Conservation (phyloP, 2,888 invertebrate genomes). For the Arctia plantaginis region DNA sequence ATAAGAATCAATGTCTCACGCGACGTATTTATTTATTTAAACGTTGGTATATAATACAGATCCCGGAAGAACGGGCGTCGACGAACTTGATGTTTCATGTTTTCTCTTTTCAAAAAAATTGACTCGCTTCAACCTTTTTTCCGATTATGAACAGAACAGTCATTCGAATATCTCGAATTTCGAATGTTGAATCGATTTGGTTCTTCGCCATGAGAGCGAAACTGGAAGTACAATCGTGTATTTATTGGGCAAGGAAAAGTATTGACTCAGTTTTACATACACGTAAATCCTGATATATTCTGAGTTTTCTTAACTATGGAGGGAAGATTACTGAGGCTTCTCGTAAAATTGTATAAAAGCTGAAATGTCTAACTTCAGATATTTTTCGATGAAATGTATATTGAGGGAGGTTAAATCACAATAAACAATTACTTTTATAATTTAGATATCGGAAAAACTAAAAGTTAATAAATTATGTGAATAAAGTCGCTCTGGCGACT, state of each 20-base stretch:
- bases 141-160: slow-evolving; percentile 46
- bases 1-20: slow-evolving; percentile 86
- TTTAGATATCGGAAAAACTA: too few relatives aligned
- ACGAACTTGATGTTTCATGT: slow-evolving; percentile 67
- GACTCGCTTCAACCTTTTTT: slow-evolving; percentile 37
- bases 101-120: slow-evolving; percentile 65
- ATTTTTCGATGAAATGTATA: slow-evolving; percentile 24
- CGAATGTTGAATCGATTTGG: slow-evolving; percentile 51
- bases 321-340: slow-evolving; percentile 55
- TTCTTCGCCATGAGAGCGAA: slow-evolving; percentile 55
- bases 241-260: slow-evolving; percentile 68
- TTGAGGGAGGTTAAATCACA: too few relatives aligned
- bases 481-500: too few relatives aligned
- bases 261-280: slow-evolving; percentile 63
- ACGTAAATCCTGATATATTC: slow-evolving; percentile 68
- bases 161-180: slow-evolving; percentile 34
- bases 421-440: too few relatives aligned
- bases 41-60: slow-evolving; percentile 66
- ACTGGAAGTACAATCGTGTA: slow-evolving; percentile 58
- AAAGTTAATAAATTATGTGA: too few relatives aligned
- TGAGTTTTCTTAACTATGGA: slow-evolving; percentile 64
- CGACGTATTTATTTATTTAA: slow-evolving; percentile 80
- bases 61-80: slow-evolving; percentile 75
- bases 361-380: slow-evolving; percentile 54
- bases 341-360: slow-evolving; percentile 49